phyloP scores from a whole-genome alignment of 2,113 vertebrate species.

The Phalacrocorax aristotelis region DNA sequence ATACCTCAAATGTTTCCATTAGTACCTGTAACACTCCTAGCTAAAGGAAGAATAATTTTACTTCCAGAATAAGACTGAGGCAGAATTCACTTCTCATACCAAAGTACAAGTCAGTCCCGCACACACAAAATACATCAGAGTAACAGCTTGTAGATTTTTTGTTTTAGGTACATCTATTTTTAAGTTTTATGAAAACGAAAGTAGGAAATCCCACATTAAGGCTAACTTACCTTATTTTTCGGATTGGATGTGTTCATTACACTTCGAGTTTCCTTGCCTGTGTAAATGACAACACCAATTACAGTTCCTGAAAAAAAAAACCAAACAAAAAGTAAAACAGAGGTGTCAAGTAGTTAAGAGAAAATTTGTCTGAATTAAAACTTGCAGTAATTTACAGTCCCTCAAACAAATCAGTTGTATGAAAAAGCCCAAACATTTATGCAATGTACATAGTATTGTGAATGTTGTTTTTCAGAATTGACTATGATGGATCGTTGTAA shows the following conservation, averaged over 20 bases:
- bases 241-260: conserved; percentile 96
- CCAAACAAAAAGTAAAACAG: not conserved
- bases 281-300: conserved; percentile 98
- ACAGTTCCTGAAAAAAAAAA: conserved; percentile 87
- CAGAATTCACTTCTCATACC: not conserved
- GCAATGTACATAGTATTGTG: not conserved
- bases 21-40: not conserved
- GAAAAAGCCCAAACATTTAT: not conserved
- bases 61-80: not conserved
- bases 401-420: not conserved
- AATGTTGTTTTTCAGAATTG: not conserved
- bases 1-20: not conserved
- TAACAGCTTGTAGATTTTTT: not conserved
- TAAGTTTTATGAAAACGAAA: not conserved
- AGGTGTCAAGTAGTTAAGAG: not conserved
- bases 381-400: not conserved
- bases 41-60: not conserved
- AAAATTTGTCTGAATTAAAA: not conserved
- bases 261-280: conserved; percentile 96
- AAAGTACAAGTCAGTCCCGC: not conserved
- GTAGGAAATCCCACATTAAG: not conserved
- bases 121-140: not conserved
- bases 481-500: not conserved
- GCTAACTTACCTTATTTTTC: conserved; percentile 91
- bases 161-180: not conserved